phyloP scores from a whole-genome alignment of 2,888 invertebrate species.

The Oscheius onirici region DNA sequence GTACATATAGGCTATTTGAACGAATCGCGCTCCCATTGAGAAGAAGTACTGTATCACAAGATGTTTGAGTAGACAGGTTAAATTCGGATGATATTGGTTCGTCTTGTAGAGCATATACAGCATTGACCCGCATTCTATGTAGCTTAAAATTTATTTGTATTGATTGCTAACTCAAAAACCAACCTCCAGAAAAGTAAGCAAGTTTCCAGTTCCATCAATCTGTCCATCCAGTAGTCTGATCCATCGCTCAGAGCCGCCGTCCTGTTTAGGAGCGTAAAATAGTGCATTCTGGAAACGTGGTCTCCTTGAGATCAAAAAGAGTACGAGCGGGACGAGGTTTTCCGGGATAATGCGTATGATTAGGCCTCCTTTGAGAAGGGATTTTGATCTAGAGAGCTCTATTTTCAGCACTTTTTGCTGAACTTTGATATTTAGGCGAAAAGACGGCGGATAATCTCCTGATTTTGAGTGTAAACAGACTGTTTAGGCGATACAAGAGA shows the following conservation, averaged over 20 bases:
- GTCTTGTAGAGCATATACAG: constrained; percentile 45
- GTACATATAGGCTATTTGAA: constrained; percentile 44
- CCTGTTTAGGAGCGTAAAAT: constrained; percentile 40
- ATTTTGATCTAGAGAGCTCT: neutral
- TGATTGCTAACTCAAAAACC: neutral
- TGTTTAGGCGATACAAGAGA: no score
- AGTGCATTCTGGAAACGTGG: constrained; percentile 12
- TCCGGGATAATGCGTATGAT: neutral
- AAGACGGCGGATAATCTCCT: no score
- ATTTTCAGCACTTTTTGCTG: neutral
- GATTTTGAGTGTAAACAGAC: no score
- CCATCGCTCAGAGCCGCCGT: constrained; percentile 40
- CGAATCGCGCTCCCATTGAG: constrained; percentile 42
- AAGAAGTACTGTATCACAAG: constrained; percentile 45
- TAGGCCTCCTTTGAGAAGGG: neutral
- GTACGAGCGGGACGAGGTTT: neutral
- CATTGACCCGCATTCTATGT: constrained; percentile 44
- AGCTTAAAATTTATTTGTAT: constrained; percentile 35
- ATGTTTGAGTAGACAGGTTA: constrained; percentile 43
- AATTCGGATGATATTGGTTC: constrained; percentile 46
- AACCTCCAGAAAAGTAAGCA: constrained; percentile 43
- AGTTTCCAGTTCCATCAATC: constrained; percentile 37
- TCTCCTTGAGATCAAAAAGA: neutral
- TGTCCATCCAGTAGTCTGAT: constrained; percentile 37
- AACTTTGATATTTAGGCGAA: no score